Evolutionary conservation across 2,797 vertebrate genomes (phyloP).

Genomic region (Knipowitschia caucasica): DNA sequence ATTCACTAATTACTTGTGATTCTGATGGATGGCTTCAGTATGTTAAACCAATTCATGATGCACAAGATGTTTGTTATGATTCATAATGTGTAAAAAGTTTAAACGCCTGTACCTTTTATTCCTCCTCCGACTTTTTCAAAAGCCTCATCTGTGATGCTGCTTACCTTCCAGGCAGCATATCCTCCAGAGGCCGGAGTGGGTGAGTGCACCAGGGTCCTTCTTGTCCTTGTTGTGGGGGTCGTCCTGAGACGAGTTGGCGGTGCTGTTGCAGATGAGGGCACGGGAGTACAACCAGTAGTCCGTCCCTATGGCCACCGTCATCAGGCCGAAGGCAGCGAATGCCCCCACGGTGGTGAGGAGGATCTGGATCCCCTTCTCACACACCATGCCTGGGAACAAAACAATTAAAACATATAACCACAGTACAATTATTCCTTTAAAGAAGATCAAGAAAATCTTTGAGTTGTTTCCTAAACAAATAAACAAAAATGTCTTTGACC

Average conservation of each 20-base stretch:
- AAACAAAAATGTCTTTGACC: too few species aligned
- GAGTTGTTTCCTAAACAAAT: too few species aligned
- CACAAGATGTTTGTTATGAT: not conserved
- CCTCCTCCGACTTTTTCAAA: too few species aligned
- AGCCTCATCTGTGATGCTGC: not conserved
- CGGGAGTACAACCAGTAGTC: conserved; percentile 96
- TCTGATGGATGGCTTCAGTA: conserved; percentile 36
- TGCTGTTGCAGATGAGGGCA: conserved; percentile 91
- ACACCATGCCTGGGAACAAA: conserved; percentile 84
- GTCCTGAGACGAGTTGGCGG: conserved; percentile 82
- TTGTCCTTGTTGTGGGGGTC: conserved; percentile 85
- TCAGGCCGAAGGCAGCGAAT: conserved; percentile 92
- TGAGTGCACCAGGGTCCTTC: conserved; percentile 90
- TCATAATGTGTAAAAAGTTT: not conserved
- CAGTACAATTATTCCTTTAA: too few species aligned
- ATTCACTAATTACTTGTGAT: conserved; percentile 48
- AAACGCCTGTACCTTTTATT: not conserved
- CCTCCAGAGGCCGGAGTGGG: conserved; percentile 92
- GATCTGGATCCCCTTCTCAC: conserved; percentile 93
- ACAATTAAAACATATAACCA: too few species aligned
- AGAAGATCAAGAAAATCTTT: too few species aligned
- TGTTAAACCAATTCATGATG: conserved; percentile 24
- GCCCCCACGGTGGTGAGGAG: conserved; percentile 92
- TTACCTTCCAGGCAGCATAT: conserved; percentile 94
- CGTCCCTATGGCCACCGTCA: conserved; percentile 94